A percentile compares a stretch with the other conserved stretches of the same genome.
Conservation (phyloP, 2,113 vertebrate genomes). For the Hydrolagus affinis region DNA sequence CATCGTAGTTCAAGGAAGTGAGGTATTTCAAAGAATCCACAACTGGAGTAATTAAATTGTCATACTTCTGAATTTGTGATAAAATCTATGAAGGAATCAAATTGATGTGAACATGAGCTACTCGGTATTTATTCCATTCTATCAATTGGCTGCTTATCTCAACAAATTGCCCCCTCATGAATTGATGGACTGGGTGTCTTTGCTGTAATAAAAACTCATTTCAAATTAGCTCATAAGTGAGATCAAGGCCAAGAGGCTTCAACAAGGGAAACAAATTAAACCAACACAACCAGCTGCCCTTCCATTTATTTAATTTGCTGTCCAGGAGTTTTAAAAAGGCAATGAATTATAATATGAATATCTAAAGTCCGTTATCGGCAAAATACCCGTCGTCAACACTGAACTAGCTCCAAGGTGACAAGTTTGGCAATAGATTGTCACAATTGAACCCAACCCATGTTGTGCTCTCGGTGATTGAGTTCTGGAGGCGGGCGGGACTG, state of each 20-base stretch:
- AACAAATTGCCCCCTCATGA: not conserved
- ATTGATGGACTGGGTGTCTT: not conserved
- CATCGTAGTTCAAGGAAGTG: conserved; percentile 94
- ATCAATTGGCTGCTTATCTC: not conserved
- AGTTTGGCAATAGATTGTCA: too few relatives aligned
- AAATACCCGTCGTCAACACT: too few relatives aligned
- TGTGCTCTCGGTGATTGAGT: too few relatives aligned
- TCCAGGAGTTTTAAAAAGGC: not conserved
- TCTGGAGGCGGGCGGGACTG: too few relatives aligned
- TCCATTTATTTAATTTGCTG: not conserved
- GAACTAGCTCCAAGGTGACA: not conserved
- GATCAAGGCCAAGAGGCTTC: not conserved
- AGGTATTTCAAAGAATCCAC: conserved; percentile 98
- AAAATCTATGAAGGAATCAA: conserved; percentile 68
- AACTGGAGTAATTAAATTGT: conserved; percentile 93
- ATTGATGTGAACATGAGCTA: not conserved
- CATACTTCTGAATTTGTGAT: conserved; percentile 96
- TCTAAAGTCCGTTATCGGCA: not conserved
- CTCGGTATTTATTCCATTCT: not conserved
- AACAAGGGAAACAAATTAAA: not conserved
- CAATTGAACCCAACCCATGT: too few relatives aligned
- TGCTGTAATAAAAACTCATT: too few relatives aligned
- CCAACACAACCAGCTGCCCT: not conserved
- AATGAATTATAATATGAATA: not conserved
- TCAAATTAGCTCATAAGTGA: not conserved